phyloP scores from a whole-genome alignment of 2,888 invertebrate genomes.

The Molorchus minor region DNA sequence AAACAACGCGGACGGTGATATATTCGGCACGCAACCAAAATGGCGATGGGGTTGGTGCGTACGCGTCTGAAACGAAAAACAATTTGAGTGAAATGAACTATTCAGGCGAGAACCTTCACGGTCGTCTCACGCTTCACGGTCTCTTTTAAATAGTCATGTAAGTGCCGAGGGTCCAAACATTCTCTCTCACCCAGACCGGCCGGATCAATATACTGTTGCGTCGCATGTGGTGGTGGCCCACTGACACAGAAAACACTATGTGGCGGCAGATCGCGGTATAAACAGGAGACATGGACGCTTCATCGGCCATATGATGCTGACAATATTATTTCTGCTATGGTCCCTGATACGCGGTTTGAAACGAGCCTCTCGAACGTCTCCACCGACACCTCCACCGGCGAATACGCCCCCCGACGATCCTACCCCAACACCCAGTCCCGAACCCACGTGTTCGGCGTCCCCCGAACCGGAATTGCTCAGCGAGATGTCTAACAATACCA shows the following conservation, averaged over 20 bases:
- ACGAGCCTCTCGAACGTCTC: constrained; percentile 47
- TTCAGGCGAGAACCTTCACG: constrained; percentile 17
- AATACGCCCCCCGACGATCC: constrained; percentile 30
- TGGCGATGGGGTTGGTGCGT: constrained; percentile 25
- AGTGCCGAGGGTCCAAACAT: constrained; percentile 14
- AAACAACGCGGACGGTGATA: constrained; percentile 29
- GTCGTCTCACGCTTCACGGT: constrained; percentile 1
- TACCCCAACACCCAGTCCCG: constrained; percentile 59
- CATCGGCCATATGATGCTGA: constrained; percentile 65
- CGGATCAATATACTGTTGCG: constrained; percentile 31
- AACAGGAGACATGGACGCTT: constrained; percentile 20
- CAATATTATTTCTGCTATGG: constrained; percentile 72
- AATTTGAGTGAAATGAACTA: constrained; percentile 13
- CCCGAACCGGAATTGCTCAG: constrained; percentile 57
- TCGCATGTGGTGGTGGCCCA: constrained; percentile 20
- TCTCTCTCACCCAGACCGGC: constrained; percentile 22
- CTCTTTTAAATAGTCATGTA: constrained; percentile 21
- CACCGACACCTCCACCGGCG: constrained; percentile 38
- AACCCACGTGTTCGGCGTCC: constrained; percentile 52
- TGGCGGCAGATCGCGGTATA: constrained; percentile 25
- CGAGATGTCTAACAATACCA: constrained; percentile 54
- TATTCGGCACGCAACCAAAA: constrained; percentile 24
- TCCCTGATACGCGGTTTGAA: constrained; percentile 69
- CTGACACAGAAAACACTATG: constrained; percentile 14
- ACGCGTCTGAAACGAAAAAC: constrained; percentile 3